phyloP scores from a whole-genome alignment of 2,888 invertebrate genomes.

The Embidobia sp. region DNA sequence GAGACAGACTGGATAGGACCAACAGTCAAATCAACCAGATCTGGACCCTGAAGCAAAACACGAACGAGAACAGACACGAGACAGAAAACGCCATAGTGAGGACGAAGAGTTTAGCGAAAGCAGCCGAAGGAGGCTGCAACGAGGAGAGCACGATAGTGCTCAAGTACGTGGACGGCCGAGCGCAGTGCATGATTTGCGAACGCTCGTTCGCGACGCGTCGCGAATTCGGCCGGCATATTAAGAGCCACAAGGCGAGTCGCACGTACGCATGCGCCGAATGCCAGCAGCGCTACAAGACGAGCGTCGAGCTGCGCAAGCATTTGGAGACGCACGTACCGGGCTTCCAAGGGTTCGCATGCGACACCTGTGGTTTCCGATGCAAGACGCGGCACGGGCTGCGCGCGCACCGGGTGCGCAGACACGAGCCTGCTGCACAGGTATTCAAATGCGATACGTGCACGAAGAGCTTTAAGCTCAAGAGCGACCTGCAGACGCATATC shows the following conservation, averaged over 20 bases:
- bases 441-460: constrained; percentile 54
- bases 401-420: constrained; percentile 37
- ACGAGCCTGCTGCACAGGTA: constrained; percentile 13
- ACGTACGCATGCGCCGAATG: constrained; percentile 35
- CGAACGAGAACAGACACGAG: too few relatives aligned
- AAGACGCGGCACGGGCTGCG: constrained; percentile 75
- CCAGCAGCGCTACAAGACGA: constrained; percentile 26
- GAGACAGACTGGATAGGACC: too few relatives aligned
- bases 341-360: constrained; percentile 68
- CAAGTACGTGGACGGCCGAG: constrained; percentile 25
- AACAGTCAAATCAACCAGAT: too few relatives aligned
- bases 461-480: constrained; percentile 50
- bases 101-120: neutral
- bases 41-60: too few relatives aligned
- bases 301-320: constrained; percentile 32
- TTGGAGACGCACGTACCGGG: constrained; percentile 30
- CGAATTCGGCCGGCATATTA: constrained; percentile 83
- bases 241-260: constrained; percentile 75
- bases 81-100: too few relatives aligned
- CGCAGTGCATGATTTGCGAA: constrained; percentile 36
- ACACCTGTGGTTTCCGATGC: constrained; percentile 75
- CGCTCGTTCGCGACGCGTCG: constrained; percentile 82
- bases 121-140: neutral
- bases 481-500: constrained; percentile 37
- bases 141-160: constrained; percentile 35